These are phyloP conservation scores for Xiphydria camelus DNA, from an alignment of 2,888 invertebrate genomes.

Conservation along the genomic window DNA sequence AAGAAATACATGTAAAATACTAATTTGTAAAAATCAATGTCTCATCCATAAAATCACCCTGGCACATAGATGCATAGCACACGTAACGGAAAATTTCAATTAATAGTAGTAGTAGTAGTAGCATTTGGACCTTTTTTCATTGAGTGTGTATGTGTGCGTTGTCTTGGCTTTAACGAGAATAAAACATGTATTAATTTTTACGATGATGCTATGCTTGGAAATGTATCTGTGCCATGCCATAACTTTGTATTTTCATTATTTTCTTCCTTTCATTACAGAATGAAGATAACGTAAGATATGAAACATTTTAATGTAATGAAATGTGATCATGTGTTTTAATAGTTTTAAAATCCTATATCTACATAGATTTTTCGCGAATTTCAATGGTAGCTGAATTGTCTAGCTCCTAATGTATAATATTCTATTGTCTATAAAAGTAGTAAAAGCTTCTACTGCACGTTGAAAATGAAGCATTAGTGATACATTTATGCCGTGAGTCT, in stretches of 20 bases:
- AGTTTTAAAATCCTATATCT: too few relatives aligned
- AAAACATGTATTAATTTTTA: conserved; percentile 14
- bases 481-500: too few relatives aligned
- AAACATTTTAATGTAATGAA: too few relatives aligned
- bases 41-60: conserved; percentile 38
- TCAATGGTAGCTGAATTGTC: too few relatives aligned
- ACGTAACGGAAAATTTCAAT: conserved; percentile 31
- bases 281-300: too few relatives aligned
- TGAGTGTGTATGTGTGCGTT: conserved; percentile 40
- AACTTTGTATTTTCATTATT: conserved; percentile 19
- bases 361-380: too few relatives aligned
- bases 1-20: conserved; percentile 20
- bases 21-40: conserved; percentile 13
- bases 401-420: too few relatives aligned
- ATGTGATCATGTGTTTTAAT: too few relatives aligned
- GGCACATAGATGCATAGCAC: conserved; percentile 54
- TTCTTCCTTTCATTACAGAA: conserved; percentile 22
- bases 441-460: too few relatives aligned
- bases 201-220: conserved; percentile 43
- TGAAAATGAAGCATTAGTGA: too few relatives aligned
- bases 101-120: too few relatives aligned
- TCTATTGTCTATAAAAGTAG: too few relatives aligned
- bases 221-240: conserved; percentile 54
- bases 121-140: conserved; percentile 25
- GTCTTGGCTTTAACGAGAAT: conserved; percentile 6